Percentiles rank a stretch among this genome's conserved stretches.
Conservation (phyloP, 2,797 vertebrate genomes). For the Myripristis murdjan region DNA sequence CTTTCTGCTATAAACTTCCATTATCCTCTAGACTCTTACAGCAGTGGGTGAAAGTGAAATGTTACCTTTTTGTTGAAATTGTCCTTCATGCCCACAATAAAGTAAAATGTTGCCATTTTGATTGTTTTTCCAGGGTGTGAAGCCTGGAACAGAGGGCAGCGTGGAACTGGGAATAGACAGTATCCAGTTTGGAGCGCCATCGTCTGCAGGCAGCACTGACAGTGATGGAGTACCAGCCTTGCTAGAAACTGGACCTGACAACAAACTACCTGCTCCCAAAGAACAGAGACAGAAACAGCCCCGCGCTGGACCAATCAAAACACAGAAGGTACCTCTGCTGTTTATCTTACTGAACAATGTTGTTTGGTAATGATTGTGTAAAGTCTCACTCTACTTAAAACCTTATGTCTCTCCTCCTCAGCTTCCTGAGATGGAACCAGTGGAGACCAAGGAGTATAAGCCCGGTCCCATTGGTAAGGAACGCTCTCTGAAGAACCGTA, state of each 20-base stretch:
- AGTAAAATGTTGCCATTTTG: neutral
- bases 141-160: conserved; percentile 87
- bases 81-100: neutral
- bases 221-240: conserved; percentile 92
- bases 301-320: conserved; percentile 96
- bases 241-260: conserved; percentile 89
- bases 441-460: conserved; percentile 98
- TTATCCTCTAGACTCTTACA: neutral
- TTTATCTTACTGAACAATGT: neutral
- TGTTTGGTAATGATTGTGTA: neutral
- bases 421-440: conserved; percentile 94
- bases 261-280: conserved; percentile 96
- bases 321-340: conserved; percentile 90
- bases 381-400: neutral
- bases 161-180: conserved; percentile 94
- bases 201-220: conserved; percentile 94
- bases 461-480: conserved; percentile 99
- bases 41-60: neutral
- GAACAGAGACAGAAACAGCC: conserved; percentile 98
- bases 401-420: conserved; percentile 52
- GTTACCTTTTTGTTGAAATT: neutral
- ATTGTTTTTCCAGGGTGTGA: conserved; percentile 85
- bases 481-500: conserved; percentile 96
- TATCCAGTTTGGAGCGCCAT: conserved; percentile 97
- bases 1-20: neutral